Percentiles rank a stretch among this genome's conserved stretches.
phyloP scores from a whole-genome alignment of 2,113 vertebrate species.

The Xenopus laevis region DNA sequence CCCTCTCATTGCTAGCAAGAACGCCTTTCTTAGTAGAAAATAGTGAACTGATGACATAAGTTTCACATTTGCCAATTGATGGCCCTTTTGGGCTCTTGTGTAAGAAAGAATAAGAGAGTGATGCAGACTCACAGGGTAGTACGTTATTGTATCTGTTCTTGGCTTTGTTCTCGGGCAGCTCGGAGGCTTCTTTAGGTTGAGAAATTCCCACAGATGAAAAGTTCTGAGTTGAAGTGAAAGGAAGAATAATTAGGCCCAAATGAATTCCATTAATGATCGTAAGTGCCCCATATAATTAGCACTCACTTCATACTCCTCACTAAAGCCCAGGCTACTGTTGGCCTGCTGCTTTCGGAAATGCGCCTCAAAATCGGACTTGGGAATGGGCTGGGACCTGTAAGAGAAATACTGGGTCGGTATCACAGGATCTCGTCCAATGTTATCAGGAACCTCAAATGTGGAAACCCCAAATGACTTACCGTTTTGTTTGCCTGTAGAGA shows the following conservation, averaged over 20 bases:
- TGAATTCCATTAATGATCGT: no score
- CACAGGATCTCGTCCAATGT: not conserved
- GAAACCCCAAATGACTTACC: not conserved
- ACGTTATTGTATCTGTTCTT: constrained; percentile 98
- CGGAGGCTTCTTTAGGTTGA: constrained; percentile 75
- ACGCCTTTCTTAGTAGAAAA: no score
- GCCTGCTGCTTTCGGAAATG: constrained; percentile 88
- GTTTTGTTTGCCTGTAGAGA: not conserved
- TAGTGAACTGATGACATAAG: no score
- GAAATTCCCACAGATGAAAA: constrained; percentile 76
- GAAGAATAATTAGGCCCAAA: not conserved
- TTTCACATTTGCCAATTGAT: no score
- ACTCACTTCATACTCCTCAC: constrained; percentile 89
- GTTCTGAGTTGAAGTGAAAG: constrained; percentile 64
- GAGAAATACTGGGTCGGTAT: constrained; percentile 2
- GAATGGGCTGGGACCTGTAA: constrained; percentile 70
- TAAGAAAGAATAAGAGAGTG: no score
- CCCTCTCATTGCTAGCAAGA: no score
- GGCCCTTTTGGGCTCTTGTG: no score
- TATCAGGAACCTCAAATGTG: not conserved
- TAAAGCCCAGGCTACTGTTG: constrained; percentile 91
- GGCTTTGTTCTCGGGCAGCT: constrained; percentile 77
- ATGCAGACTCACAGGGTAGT: constrained; percentile 82
- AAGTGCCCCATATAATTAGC: not conserved
- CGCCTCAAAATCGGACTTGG: constrained; percentile 77